Percentiles rank a stretch among this genome's conserved stretches.
Evolutionary conservation across 1,140 invertebrate species (phyloP).

Genomic region (Drosophila yakuba): DNA sequence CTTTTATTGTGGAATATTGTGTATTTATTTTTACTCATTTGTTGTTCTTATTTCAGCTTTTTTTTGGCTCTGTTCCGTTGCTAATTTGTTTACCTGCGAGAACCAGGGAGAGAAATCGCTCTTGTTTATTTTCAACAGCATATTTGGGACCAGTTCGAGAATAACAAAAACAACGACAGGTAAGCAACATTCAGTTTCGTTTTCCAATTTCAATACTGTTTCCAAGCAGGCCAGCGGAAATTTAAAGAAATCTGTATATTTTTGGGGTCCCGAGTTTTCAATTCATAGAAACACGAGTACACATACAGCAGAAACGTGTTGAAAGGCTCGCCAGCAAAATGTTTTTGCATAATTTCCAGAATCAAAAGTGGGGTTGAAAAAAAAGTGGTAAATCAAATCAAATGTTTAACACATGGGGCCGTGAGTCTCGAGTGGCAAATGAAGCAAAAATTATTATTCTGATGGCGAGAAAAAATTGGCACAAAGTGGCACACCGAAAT

Average conservation of each 20-base stretch:
- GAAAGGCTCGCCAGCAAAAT: slow-evolving; percentile 58
- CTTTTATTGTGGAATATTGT: slow-evolving; percentile 51
- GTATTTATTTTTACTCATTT: slow-evolving; percentile 51
- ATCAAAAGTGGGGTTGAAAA: slow-evolving; percentile 11
- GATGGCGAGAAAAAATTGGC: slow-evolving; percentile 46
- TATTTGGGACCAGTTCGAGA: slow-evolving; percentile 37
- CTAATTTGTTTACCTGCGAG: slow-evolving; percentile 76
- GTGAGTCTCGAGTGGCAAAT: slow-evolving; percentile 22
- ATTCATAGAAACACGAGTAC: slow-evolving; percentile 28
- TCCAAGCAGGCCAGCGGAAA: slow-evolving; percentile 30
- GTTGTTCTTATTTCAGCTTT: slow-evolving; percentile 36
- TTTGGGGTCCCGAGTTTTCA: slow-evolving; percentile 15
- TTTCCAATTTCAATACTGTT: slow-evolving; percentile 53
- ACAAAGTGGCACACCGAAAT: slow-evolving; percentile 58
- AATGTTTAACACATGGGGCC: slow-evolving; percentile 76
- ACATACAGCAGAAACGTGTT: slow-evolving; percentile 54
- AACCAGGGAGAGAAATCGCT: slow-evolving; percentile 13
- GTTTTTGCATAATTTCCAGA: slow-evolving; percentile 62
- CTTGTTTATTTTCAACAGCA: slow-evolving; percentile 62
- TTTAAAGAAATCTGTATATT: slow-evolving; percentile 14
- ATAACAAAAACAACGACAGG: slow-evolving; percentile 25
- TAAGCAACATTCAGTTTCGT: slow-evolving; percentile 31
- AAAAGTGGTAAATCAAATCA: slow-evolving; percentile 70
- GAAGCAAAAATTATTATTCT: slow-evolving; percentile 52
- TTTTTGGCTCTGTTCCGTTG: slow-evolving; percentile 28